A percentile compares a stretch with the other conserved stretches of the same genome.
Conservation (phyloP, 2,113 vertebrate genomes). For the Phrynocephalus versicolor region DNA sequence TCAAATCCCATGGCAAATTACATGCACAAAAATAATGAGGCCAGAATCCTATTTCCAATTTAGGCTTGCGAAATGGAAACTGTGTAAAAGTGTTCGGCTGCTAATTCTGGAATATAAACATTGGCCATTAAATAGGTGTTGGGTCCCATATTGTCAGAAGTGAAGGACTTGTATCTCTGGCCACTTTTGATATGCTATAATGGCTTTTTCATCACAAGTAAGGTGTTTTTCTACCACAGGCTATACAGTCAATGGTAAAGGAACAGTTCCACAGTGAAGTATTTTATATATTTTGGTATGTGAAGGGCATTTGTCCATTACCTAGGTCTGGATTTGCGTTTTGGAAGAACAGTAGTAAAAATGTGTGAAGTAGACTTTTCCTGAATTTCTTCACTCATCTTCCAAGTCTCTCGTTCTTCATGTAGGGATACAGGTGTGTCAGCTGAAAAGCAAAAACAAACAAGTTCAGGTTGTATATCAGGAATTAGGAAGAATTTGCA, state of each 20-base stretch:
- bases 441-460: neutral
- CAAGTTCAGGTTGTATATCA: neutral
- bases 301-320: neutral
- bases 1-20: too few relatives aligned
- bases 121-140: neutral
- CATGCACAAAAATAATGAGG: too few relatives aligned
- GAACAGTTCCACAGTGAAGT: neutral
- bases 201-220: neutral
- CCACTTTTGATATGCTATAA: neutral
- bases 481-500: neutral
- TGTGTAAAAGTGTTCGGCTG: too few relatives aligned
- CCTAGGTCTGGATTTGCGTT: accelerated
- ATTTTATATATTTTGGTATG: neutral
- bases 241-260: neutral
- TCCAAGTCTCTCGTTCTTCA: neutral
- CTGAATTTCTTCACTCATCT: accelerated
- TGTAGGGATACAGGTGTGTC: neutral
- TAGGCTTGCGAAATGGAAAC: too few relatives aligned
- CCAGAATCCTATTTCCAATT: too few relatives aligned
- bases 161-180: neutral
- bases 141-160: neutral
- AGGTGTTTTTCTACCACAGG: neutral
- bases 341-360: accelerated
- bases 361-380: neutral
- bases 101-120: too few relatives aligned